Conservation (phyloP, 2,888 invertebrate species). For the Arenicola marina region DNA sequence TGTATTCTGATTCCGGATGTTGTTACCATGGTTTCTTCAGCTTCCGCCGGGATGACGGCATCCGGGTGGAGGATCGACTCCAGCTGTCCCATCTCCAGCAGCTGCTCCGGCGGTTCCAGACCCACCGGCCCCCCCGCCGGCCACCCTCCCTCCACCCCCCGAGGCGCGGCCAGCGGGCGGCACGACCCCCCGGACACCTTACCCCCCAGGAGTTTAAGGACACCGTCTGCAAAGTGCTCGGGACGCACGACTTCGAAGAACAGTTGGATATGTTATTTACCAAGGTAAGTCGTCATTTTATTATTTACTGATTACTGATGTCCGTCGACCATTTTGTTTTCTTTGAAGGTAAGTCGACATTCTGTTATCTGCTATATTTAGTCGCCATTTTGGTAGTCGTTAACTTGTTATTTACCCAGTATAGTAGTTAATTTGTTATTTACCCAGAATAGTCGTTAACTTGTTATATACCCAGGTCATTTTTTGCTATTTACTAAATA, state of each 20-base stretch:
- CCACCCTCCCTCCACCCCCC: not conserved
- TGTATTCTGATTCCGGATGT: no score
- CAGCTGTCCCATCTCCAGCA: constrained; percentile 56
- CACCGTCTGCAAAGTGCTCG: constrained; percentile 51
- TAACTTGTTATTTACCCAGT: no score
- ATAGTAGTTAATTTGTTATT: no score
- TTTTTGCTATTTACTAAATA: no score
- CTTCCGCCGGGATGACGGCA: constrained; percentile 4
- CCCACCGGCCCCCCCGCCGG: constrained; percentile 44
- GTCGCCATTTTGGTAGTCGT: not conserved
- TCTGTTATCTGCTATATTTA: no score
- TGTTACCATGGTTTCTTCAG: no score
- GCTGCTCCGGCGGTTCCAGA: constrained; percentile 50
- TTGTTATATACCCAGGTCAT: no score
- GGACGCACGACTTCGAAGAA: constrained; percentile 51
- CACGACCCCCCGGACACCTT: constrained; percentile 51
- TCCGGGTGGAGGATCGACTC: constrained; percentile 55
- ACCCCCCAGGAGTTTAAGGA: constrained; percentile 56
- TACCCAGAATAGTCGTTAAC: no score
- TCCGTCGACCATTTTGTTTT: no score
- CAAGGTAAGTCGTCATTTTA: no score
- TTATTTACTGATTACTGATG: no score
- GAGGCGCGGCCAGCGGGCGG: constrained; percentile 38
- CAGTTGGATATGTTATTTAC: constrained; percentile 57
- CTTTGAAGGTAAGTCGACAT: no score